Conservation (phyloP, 2,888 invertebrate genomes). For the Ischnura elegans region DNA sequence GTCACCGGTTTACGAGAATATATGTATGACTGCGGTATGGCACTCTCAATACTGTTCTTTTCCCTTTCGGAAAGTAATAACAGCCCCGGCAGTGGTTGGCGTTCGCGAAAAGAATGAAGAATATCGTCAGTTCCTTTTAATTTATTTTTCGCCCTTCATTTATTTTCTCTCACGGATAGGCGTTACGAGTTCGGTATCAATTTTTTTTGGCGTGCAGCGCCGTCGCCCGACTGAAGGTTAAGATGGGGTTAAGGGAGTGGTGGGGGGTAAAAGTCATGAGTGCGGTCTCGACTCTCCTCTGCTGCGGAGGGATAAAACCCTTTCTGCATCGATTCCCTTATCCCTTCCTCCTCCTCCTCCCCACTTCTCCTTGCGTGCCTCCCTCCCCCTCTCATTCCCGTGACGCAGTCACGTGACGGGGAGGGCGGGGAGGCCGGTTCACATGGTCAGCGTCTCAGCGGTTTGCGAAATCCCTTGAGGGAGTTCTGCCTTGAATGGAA, state of each 20-base stretch:
- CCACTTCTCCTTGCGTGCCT: too few relatives aligned
- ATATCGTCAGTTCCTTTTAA: too few relatives aligned
- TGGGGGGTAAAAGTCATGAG: neutral
- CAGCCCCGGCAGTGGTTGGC: neutral
- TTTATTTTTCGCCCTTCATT: too few relatives aligned
- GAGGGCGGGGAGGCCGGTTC: neutral
- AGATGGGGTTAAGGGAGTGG: neutral
- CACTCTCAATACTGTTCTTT: neutral
- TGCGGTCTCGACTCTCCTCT: neutral
- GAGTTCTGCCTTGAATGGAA: too few relatives aligned
- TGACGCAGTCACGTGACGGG: conserved; percentile 14
- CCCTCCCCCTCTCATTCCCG: neutral
- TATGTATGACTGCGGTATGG: too few relatives aligned
- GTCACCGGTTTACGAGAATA: too few relatives aligned
- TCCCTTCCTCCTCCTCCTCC: neutral
- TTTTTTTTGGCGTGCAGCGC: neutral
- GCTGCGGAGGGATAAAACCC: neutral
- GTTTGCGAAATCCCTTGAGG: too few relatives aligned
- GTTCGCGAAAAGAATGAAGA: neutral
- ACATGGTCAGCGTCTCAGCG: too few relatives aligned
- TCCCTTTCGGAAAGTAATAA: conserved; percentile 23
- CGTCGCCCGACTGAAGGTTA: neutral
- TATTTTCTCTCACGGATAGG: too few relatives aligned
- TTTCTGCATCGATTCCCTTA: conserved; percentile 1
- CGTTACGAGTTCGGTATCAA: too few relatives aligned